Conservation (phyloP, 2,797 vertebrate genomes). For the Meriones psammophilus region DNA sequence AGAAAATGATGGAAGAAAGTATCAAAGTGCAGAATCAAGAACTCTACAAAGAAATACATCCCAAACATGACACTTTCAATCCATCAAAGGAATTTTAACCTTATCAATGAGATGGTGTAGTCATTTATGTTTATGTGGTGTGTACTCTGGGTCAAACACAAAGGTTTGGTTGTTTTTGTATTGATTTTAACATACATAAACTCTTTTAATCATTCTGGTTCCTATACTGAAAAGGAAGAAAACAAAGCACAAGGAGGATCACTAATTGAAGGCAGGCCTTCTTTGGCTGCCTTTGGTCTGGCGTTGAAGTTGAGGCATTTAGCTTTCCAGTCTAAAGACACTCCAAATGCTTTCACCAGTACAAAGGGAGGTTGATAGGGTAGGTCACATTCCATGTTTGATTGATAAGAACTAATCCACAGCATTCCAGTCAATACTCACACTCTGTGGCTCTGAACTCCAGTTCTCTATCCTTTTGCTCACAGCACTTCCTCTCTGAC, state of each 20-base stretch:
- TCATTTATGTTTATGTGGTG: neutral
- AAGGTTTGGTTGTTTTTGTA: neutral
- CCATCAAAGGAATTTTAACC: neutral
- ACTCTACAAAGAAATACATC: slow-evolving; percentile 33
- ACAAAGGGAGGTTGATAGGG: neutral
- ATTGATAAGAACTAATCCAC: slow-evolving; percentile 22
- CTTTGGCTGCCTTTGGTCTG: neutral
- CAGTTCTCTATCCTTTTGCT: neutral
- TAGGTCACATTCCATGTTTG: neutral
- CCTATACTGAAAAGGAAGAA: neutral
- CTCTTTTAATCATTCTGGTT: slow-evolving; percentile 18
- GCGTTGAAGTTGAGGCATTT: neutral
- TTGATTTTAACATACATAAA: too few species aligned
- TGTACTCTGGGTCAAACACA: neutral
- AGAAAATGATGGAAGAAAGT: slow-evolving; percentile 4
- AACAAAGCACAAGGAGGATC: neutral
- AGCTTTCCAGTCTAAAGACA: neutral
- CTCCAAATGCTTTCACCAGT: neutral
- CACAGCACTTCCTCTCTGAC: neutral
- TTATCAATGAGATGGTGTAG: neutral
- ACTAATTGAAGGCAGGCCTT: neutral
- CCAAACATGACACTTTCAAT: slow-evolving; percentile 24
- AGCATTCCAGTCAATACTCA: neutral
- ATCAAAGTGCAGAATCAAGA: slow-evolving; percentile 16
- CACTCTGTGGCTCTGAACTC: neutral